phyloP scores from a whole-genome alignment of 30 jellyfish, hydroid and myxozoan genomes.

The Cassiopea andromeda region DNA sequence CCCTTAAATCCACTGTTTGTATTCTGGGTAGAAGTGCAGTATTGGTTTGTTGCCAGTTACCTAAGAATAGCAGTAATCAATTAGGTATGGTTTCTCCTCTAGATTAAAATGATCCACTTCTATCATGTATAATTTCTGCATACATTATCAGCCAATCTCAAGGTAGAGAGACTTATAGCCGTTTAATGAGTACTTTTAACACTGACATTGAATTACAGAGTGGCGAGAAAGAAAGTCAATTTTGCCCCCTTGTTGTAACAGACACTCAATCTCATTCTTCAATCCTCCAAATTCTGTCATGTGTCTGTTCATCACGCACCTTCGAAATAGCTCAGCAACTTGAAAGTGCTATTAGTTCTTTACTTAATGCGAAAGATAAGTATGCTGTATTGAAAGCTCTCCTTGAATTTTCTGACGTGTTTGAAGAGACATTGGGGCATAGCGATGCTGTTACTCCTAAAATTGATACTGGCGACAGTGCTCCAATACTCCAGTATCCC shows the following conservation, averaged over 20 bases:
- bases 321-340: background rate
- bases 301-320: background rate
- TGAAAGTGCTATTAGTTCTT: background rate
- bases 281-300: no score
- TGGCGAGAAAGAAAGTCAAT: background rate
- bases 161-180: background rate
- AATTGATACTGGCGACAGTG: slow-evolving; percentile 15
- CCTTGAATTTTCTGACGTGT: slow-evolving; percentile 6
- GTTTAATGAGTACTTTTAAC: slow-evolving; percentile 46
- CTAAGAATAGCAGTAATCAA: slow-evolving; percentile 31
- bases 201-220: slow-evolving; percentile 45
- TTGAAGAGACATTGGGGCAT: background rate
- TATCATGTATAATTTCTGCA: slow-evolving; percentile 24
- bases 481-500: slow-evolving; percentile 29
- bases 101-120: background rate
- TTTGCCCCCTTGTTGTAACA: slow-evolving; percentile 50
- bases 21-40: slow-evolving; percentile 39
- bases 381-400: slow-evolving; percentile 3
- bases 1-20: slow-evolving; percentile 1
- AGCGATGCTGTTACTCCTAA: background rate
- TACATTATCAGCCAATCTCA: slow-evolving; percentile 47
- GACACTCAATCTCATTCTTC: background rate
- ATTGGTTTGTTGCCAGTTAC: background rate
- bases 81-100: slow-evolving; percentile 36
- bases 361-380: background rate